Conservation (phyloP, 2,797 vertebrate species). For the Phalanger gymnotis region DNA sequence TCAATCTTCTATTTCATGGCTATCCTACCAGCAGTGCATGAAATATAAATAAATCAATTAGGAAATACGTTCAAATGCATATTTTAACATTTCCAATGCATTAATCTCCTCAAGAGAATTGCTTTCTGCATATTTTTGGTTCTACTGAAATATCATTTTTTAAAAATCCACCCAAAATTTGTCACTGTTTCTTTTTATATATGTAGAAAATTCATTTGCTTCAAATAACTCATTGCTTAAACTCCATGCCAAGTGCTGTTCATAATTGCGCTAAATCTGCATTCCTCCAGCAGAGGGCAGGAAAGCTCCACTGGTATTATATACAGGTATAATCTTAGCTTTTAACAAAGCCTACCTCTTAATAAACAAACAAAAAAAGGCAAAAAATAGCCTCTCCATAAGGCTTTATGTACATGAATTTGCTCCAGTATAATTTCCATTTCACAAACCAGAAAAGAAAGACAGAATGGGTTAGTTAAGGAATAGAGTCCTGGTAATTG, state of each 20-base stretch:
- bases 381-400: too few species aligned
- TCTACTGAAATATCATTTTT: neutral
- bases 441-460: neutral
- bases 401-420: neutral
- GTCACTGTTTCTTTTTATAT: neutral
- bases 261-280: neutral
- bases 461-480: neutral
- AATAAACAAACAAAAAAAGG: too few species aligned
- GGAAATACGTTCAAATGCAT: neutral
- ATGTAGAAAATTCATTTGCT: neutral
- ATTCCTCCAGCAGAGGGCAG: conserved; percentile 40
- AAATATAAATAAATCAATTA: neutral
- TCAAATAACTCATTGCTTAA: neutral
- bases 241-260: neutral
- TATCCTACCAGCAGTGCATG: neutral
- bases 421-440: neutral
- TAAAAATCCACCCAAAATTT: neutral
- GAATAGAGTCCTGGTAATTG: neutral
- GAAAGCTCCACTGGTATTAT: neutral
- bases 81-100: neutral
- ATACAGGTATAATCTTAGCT: accelerated
- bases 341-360: neutral
- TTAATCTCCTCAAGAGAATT: neutral
- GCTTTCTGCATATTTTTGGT: conserved; percentile 6
- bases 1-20: neutral